Evolutionary conservation across 1,140 invertebrate species (phyloP), one percentile per base, ranked within the genome.

Genomic region (Eurosta solidaginis): DNA sequence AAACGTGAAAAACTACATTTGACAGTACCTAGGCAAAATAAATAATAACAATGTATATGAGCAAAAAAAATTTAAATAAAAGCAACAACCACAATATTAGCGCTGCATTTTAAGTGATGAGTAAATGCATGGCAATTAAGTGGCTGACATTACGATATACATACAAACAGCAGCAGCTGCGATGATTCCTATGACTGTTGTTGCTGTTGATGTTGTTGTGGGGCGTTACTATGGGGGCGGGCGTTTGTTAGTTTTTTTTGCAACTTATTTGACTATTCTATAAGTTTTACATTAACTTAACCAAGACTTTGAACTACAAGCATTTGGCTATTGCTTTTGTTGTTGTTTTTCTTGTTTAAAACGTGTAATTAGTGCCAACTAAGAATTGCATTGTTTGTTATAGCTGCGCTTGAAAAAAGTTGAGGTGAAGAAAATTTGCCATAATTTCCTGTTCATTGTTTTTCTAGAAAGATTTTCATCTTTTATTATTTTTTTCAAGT

Each of bases 51-150:
- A 54, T 25, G 0, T 4, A 7, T 20, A 27, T 1, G 20, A 54
- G 33, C 59, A 68, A n/a, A 17, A 68, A 68, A 42, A 68, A 68
- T n/a, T 40, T 40, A 20, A 40, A 40, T 40, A 20, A 68, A 33
- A 68, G 54, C 54, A 59, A 59, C 10, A 12, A 59, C 10, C 29
- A 14, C 54, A 59, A 59, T 59, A 68, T 40, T 40, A n/a, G 17
- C 29, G 33, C 33, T 68, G 59, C 59, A 68, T 40, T 68, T 14
- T 36, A 40, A 68, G 22, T 68, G 54, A 42, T 68, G 59, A 68
- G 59, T 68, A 36, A n/a, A 59, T 40, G 59, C 59, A n/a, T 20
- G 27, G 59, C 59, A 68, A 68, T 68, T 68, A 68, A 68, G n/a
- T 68, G 59, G 59, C 36, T 33, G 40, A 68, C 40, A 20, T 42